Conservation (phyloP, 2,888 invertebrate species). For the Phengaris arion region DNA sequence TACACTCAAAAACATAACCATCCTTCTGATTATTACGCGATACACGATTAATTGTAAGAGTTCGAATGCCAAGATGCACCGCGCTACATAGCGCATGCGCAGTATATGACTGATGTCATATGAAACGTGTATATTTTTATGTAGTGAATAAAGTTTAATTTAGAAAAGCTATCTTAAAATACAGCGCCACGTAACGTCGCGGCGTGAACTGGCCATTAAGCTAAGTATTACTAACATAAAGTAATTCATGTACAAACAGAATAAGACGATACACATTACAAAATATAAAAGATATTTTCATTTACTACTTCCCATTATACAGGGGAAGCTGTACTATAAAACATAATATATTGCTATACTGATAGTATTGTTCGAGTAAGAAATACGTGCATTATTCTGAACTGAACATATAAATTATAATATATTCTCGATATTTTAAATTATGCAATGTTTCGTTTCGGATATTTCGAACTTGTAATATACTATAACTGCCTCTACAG, state of each 20-base stretch:
- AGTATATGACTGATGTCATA: too few relatives aligned
- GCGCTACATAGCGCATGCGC: too few relatives aligned
- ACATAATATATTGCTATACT: conserved; percentile 10
- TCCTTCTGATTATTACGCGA: too few relatives aligned
- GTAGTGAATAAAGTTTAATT: too few relatives aligned
- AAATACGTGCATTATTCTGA: conserved; percentile 9
- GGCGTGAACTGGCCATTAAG: too few relatives aligned
- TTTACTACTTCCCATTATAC: not conserved
- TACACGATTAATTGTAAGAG: too few relatives aligned
- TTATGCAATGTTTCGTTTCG: not conserved
- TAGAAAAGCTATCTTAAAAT: too few relatives aligned
- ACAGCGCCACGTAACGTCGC: too few relatives aligned
- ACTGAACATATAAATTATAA: conserved; percentile 16
- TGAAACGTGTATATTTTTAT: too few relatives aligned
- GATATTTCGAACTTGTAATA: conserved; percentile 10
- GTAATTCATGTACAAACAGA: not conserved
- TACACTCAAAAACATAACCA: too few relatives aligned
- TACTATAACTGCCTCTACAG: not conserved
- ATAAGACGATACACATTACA: not conserved
- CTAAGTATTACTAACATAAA: too few relatives aligned
- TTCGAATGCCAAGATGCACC: too few relatives aligned
- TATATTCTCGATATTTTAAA: conserved; percentile 2
- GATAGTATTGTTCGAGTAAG: conserved; percentile 18
- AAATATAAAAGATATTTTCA: conserved; percentile 17
- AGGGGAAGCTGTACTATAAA: conserved; percentile 5